Base-by-base conservation (phyloP, 2,888 invertebrate species). In the Operophtera brumata region DNA sequence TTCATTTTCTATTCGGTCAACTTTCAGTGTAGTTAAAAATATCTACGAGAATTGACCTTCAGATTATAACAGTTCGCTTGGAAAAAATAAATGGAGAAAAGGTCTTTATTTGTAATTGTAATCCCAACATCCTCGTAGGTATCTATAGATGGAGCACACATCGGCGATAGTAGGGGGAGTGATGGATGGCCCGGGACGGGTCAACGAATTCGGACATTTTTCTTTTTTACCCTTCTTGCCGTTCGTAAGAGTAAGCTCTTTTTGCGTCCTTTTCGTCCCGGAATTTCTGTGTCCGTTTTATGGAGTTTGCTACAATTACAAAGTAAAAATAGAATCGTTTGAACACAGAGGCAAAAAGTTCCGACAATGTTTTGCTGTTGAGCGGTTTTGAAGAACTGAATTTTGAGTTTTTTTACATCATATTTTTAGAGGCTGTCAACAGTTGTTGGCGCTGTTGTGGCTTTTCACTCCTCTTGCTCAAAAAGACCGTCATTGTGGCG, bases 131-230 rank as follows among this genome's bases (percentile, higher is more conserved):
- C 80, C 83, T 81, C 84, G 84, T 80, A n/a, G n/a, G n/a, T n/a
- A 85, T 63, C 61, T 57, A 20, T 20, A 54, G 65, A 62, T 59
- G 55, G 47, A 53, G 61, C 55, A 59, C 67, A 75, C 80, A 82
- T 77, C 80, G 83, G 73, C 84, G 86, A 86, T 84, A 77, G 80
- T 30, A 80, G 77, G 83, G 84, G 83, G 86, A 85, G 90, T 90
- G 91, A 91, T 91, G 90, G 91, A 91, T 91, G 82, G 88, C 86
- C 79, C 80, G 86, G 86, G 88, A 90, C 90, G 91, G 91, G 91
- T 91, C 91, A 91, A 90, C 91, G 90, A 87, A 90, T 91, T 91
- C 90, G 90, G 85, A 89, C 90, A 91, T 91, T 90, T 90, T 90
- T 91, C 91, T 91, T 91, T 90, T 90, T 90, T 89, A 90, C 89